A percentile compares a stretch with the other conserved stretches of the same genome.
Conservation (phyloP, 2,888 invertebrate genomes). For the Heliconius aoede region DNA sequence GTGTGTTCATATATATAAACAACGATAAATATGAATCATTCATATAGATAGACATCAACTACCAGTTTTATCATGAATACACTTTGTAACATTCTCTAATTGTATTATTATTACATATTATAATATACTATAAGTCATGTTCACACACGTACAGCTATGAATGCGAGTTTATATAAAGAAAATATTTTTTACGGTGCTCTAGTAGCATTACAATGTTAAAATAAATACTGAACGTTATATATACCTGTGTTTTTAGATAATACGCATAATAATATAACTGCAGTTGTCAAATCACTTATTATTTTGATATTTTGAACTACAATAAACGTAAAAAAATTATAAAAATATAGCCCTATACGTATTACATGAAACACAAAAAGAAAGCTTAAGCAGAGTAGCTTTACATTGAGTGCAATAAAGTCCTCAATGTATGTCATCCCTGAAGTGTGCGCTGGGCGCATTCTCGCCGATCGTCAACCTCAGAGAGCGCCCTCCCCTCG, state of each 20-base stretch:
- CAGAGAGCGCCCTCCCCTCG: conserved; percentile 59
- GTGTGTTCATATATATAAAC: conserved; percentile 6
- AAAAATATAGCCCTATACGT: not conserved
- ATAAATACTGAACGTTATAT: too few relatives aligned
- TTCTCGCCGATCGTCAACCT: conserved; percentile 80
- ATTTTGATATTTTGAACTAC: not conserved
- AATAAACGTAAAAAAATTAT: not conserved
- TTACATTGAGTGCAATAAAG: conserved; percentile 58
- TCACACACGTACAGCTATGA: not conserved
- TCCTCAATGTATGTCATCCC: conserved; percentile 69
- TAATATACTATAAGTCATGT: not conserved
- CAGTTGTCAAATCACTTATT: not conserved
- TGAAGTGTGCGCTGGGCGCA: conserved; percentile 71
- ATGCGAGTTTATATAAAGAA: not conserved
- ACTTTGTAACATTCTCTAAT: not conserved
- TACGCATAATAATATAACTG: not conserved
- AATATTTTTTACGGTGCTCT: not conserved
- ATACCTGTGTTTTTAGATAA: not conserved
- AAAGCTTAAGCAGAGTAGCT: conserved; percentile 41
- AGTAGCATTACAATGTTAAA: too few relatives aligned
- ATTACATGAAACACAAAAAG: conserved; percentile 4
- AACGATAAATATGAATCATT: conserved; percentile 17
- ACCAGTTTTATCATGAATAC: not conserved
- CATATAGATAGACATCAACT: conserved; percentile 5
- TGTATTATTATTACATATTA: not conserved